Base-by-base conservation (phyloP, 2,888 invertebrate species). In the Osmoderma eremita region DNA sequence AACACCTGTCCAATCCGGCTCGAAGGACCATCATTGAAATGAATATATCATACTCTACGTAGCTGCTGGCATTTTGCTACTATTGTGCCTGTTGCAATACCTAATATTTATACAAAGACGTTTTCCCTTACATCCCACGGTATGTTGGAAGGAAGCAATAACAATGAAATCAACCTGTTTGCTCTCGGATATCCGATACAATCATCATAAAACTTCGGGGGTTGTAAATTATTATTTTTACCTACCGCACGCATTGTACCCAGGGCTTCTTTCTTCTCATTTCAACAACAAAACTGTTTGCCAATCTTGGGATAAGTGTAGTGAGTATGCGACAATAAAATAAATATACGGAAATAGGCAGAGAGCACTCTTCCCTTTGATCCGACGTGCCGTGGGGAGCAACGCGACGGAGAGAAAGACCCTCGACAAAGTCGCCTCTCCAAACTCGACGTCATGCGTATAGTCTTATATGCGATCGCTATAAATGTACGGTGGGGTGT, bases 281-380 rank as follows among this genome's bases (percentile, higher is more conserved):
- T 17, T 8, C 22, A 17, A 6, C 42, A 45, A 45, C 58, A 73
- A 73, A 72, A 70, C 72, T 73, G 76, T 76, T 76, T 75, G 66
- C 78, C 80, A 80, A 81, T 80, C 80, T 79, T 79, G 75, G 74
- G 77, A 79, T 78, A 80, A 80, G 79, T 80, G 79, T 77, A 80
- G 78, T 74, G 76, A 54, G 76, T 79, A 78, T 78, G 79, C 78
- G 79, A 81, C 81, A 81, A 80, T 81, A 80, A 81, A 81, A 81
- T 80, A 80, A 81, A 81, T 80, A 81, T 79, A 78, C 76, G 74
- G 76, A 77, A 77, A 74, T 78, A 77, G 76, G 75, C 77, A 77
- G 78, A 74, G 74, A 72, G 15, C 51, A 41, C 75, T 75, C 24
- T 76, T 75, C 76, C 78, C 79, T 80, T 81, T 80, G 80, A 80